Conservation (phyloP, 2,888 invertebrate species). For the Bruchidius siliquastri region DNA sequence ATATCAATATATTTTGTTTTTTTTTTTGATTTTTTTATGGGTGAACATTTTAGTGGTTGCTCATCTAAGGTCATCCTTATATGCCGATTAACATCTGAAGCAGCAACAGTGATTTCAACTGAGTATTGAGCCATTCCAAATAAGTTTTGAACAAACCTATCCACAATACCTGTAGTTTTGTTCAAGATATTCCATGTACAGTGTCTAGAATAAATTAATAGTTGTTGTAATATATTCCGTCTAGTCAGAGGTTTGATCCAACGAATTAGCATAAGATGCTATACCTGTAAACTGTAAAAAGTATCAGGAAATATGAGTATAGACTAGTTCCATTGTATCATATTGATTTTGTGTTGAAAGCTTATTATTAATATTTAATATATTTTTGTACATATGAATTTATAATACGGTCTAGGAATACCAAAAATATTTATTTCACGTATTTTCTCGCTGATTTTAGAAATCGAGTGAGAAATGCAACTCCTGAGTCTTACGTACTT, state of each 20-base stretch:
- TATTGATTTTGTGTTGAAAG: conserved; percentile 20
- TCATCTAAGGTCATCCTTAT: not conserved
- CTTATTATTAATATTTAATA: conserved; percentile 24
- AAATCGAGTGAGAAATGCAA: conserved; percentile 9
- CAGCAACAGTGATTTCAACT: not conserved
- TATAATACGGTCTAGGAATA: conserved; percentile 48
- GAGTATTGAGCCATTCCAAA: conserved; percentile 1
- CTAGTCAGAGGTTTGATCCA: conserved; percentile 34
- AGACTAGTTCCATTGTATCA: conserved; percentile 34
- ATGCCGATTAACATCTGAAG: not conserved
- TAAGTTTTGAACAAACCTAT: not conserved
- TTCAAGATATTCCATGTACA: not conserved
- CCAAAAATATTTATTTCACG: conserved; percentile 39
- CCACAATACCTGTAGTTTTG: conserved; percentile 2
- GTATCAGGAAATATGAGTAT: conserved; percentile 25
- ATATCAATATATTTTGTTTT: too few species aligned
- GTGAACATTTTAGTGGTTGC: not conserved
- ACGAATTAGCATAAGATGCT: conserved; percentile 33
- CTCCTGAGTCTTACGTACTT: conserved; percentile 21
- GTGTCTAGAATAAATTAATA: not conserved
- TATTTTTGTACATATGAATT: conserved; percentile 40
- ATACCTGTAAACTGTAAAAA: not conserved
- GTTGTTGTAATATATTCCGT: not conserved
- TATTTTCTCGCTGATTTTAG: conserved; percentile 8
- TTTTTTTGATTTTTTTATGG: too few species aligned